Base-by-base conservation (phyloP, 30 jellyfish, hydroid and myxozoan genomes). In the Cassiopea andromeda region DNA sequence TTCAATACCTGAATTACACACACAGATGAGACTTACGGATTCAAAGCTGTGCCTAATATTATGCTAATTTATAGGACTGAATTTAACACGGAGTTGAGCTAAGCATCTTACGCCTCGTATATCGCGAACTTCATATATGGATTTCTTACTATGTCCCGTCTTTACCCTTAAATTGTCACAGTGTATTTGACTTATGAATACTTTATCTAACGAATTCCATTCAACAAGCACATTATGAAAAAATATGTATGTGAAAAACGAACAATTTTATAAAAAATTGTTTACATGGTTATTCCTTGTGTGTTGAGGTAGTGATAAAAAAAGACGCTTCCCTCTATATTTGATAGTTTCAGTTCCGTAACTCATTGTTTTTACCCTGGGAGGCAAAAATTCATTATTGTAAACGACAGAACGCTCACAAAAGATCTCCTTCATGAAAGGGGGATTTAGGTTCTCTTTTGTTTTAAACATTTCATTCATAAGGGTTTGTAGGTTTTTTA, bases 221-320 rank as follows among this genome's bases (percentile, higher is more conserved):
- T 78, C 83, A 46, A 78, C 84, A 46, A 78, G 49, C 60, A 78
- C 82, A 50, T 78, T 78, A 10, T 48, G 88, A 27, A 78, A 78
- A 59, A 27, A 27, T 48, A 78, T 13, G 88, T 78, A 38, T 78
- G 48, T 7, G 78, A 78, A 78, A 78, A 78, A 46, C 84, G 88
- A 48, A 17, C 80, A 78, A 82, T 78, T 78, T 73, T 78, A 45
- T 17, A 48, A 45, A 45, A 8, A 19, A 19, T 45, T 78, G 49
- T 27, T 27, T 27, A 27, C 38, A 27, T 81, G 82, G 43, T 18
- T 67, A 64, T 81, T 81, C 90, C 82, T 64, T 66, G 47, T 66
- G 74, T 81, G 90, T 78, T 46, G 81, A 81, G 90, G 90, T 44
- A 66, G 69, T 61, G 90, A 27, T 68, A 81, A 72, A 74, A 81